Base-by-base conservation (phyloP, 1,140 invertebrate species). In the Riptortus pedestris region DNA sequence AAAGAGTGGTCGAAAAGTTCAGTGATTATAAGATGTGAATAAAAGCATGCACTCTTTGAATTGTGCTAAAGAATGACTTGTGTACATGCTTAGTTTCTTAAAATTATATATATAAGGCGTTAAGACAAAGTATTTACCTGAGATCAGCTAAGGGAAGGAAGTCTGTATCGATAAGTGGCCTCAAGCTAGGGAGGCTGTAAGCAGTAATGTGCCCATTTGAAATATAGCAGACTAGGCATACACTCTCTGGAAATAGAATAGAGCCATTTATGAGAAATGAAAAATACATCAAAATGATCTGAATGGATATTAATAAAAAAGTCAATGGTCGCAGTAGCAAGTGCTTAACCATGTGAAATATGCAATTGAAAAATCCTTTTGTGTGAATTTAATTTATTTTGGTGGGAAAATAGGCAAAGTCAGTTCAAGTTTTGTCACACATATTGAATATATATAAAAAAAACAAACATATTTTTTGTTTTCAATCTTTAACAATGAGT, bases 121-220 rank as follows among this genome's bases (percentile, higher is more conserved):
- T 28, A 58, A 62, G 29, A 60, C 26, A 31, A 66, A 48, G 64
- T 47, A 72, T 78, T 79, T 81, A 96, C 93, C 93, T 93, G 77
- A 96, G 83, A 76, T 97, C 92, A 65, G 88, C 85, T 65, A 95
- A 81, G 67, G 93, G 92, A 70, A 96, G 80, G 80, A 96, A 96
- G 77, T 96, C 91, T 59, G 92, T 84, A 77, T 96, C 90, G 70
- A 95, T 83, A 55, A 98, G 80, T 66, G 85, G 87, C 76, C 90
- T 86, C 70, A 98, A 80, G 75, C 91, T 94, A 57, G 95, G 95
- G 73, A 98, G 79, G 80, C 90, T 94, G 79, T 93, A 94, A 52
- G 90, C 86, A 69, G 86, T 83, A 71, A 98, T 78, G 76, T 93
- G 92, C 65, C 95, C 93, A 76, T 87, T 96, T 59, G 92, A 95